These are phyloP conservation scores for Deroplatys truncata DNA, from an alignment of 2,888 invertebrate species.

Conservation along the genomic window DNA sequence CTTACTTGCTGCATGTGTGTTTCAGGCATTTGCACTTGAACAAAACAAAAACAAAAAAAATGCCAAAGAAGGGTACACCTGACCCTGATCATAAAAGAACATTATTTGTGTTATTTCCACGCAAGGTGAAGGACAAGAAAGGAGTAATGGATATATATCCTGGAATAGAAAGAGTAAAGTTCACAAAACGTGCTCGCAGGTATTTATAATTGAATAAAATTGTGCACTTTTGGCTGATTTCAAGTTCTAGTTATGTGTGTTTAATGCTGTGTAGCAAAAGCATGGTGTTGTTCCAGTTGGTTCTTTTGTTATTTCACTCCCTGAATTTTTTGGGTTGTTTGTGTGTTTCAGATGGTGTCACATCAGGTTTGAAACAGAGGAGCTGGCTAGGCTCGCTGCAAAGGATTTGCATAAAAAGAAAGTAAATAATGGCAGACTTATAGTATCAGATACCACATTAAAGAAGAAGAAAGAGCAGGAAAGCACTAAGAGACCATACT, in stretches of 20 bases:
- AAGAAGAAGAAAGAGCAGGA: neutral
- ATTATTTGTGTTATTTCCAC: neutral
- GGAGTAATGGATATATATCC: neutral
- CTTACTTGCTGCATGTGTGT: neutral
- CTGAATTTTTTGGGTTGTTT: too few species aligned
- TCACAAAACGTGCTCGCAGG: neutral
- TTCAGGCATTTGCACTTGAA: neutral
- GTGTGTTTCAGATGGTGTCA: neutral
- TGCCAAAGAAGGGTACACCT: neutral
- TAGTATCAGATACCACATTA: neutral
- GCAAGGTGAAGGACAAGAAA: neutral
- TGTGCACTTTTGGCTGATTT: neutral
- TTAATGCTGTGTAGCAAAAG: too few species aligned
- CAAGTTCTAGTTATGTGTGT: too few species aligned
- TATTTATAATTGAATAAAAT: neutral
- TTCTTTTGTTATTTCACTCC: too few species aligned
- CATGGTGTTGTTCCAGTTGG: too few species aligned
- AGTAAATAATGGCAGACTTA: neutral
- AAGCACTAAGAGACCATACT: accelerated
- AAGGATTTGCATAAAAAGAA: neutral
- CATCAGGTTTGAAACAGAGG: neutral
- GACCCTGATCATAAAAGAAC: neutral
- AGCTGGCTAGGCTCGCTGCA: neutral
- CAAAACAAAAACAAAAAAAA: neutral
- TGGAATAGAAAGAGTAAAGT: neutral